These are phyloP conservation scores for Prosapia bicincta DNA, from an alignment of 2,888 invertebrate species.

Conservation along the genomic window DNA sequence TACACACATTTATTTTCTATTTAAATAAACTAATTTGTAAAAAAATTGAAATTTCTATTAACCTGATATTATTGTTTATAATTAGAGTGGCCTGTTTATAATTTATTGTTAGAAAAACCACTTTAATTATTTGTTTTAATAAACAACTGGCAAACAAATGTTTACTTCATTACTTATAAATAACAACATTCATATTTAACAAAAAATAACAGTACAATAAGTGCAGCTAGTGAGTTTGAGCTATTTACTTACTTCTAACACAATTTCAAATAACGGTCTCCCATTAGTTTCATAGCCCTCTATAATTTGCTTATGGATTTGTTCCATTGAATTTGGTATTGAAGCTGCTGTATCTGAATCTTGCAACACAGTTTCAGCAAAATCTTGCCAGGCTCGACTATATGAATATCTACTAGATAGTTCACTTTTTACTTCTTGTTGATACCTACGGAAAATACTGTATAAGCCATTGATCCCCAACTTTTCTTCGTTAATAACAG, in stretches of 20 bases:
- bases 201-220: too few species aligned
- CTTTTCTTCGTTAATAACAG: slow-evolving; percentile 57
- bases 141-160: too few species aligned
- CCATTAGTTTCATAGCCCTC: background rate
- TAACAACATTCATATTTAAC: too few species aligned
- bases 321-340: slow-evolving; percentile 19
- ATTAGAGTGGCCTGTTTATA: too few species aligned
- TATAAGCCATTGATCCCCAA: slow-evolving; percentile 63
- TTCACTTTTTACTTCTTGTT: slow-evolving; percentile 44
- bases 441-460: slow-evolving; percentile 61
- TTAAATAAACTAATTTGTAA: too few species aligned
- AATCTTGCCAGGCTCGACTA: slow-evolving; percentile 57
- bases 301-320: background rate
- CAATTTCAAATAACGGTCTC: background rate
- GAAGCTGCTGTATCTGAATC: slow-evolving; percentile 45
- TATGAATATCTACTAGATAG: slow-evolving; percentile 41
- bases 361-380: slow-evolving; percentile 61
- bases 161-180: too few species aligned
- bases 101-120: too few species aligned
- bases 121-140: too few species aligned
- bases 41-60: too few species aligned
- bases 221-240: background rate
- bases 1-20: too few species aligned
- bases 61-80: too few species aligned
- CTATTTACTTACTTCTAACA: background rate